phyloP scores from a whole-genome alignment of 2,797 vertebrate species.

The Neostethus bicornis region DNA sequence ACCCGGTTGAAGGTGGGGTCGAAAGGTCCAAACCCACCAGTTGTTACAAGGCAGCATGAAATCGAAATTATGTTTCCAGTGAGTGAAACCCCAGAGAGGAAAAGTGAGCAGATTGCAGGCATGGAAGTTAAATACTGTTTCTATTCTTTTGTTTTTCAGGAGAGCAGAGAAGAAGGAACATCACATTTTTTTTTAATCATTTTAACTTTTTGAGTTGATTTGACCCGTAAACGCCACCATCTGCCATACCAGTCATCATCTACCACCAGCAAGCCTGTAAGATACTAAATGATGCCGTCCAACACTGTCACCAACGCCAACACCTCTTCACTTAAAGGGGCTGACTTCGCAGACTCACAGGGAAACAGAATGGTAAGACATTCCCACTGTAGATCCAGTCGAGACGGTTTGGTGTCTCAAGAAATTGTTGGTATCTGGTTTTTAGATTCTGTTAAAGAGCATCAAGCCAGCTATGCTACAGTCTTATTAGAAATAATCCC shows the following conservation, averaged over 20 bases:
- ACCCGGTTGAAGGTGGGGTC: too few species aligned
- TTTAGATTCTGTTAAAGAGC: not conserved
- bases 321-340: slow-evolving; percentile 73
- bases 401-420: too few species aligned
- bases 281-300: slow-evolving; percentile 82
- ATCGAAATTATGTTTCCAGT: not conserved
- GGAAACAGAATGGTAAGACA: slow-evolving; percentile 82
- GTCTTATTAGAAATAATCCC: slow-evolving; percentile 21
- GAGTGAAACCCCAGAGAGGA: not conserved
- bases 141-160: slow-evolving; percentile 64
- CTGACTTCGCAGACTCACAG: slow-evolving; percentile 73
- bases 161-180: slow-evolving; percentile 73
- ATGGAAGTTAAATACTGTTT: slow-evolving; percentile 16
- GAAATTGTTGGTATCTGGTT: too few species aligned
- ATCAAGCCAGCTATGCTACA: slow-evolving; percentile 32
- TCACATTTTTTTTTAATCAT: slow-evolving; percentile 54
- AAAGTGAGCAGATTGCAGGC: not conserved
- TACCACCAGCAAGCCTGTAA: slow-evolving; percentile 34
- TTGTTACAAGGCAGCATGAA: not conserved
- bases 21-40: too few species aligned
- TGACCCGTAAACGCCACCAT: slow-evolving; percentile 37
- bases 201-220: slow-evolving; percentile 49
- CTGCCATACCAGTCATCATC: slow-evolving; percentile 24
- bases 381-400: too few species aligned
- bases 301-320: slow-evolving; percentile 77